phyloP scores from a whole-genome alignment of 2,797 vertebrate genomes.

The Balearica regulorum region DNA sequence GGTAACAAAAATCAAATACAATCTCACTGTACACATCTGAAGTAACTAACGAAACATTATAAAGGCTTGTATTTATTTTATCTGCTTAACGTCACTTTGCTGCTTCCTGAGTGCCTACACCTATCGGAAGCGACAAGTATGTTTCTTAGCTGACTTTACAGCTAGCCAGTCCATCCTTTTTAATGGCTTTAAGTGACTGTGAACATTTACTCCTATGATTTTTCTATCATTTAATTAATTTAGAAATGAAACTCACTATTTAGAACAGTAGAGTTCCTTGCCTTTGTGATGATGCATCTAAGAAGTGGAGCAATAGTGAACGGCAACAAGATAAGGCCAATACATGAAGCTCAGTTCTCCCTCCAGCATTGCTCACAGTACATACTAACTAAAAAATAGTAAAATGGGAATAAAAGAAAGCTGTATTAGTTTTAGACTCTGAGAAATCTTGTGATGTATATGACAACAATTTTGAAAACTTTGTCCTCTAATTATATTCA shows the following conservation, averaged over 20 bases:
- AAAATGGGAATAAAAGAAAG: background rate
- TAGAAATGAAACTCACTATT: slow-evolving; percentile 12
- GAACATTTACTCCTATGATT: slow-evolving; percentile 3
- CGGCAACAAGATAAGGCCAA: background rate
- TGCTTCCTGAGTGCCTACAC: background rate
- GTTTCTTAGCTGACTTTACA: slow-evolving; percentile 36
- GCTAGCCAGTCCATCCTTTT: background rate
- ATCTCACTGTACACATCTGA: background rate
- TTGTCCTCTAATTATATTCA: background rate
- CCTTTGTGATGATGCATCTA: background rate
- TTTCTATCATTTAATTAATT: slow-evolving; percentile 26
- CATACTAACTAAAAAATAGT: background rate
- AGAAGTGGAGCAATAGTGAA: background rate
- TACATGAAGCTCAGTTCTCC: background rate
- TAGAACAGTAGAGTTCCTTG: background rate
- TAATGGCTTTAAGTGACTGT: slow-evolving; percentile 1
- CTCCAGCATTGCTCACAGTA: background rate
- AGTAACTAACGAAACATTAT: background rate
- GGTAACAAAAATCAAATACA: background rate
- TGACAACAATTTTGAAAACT: background rate
- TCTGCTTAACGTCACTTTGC: background rate
- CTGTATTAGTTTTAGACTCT: background rate
- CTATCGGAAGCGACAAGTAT: background rate
- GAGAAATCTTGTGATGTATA: background rate
- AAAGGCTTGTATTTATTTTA: background rate